Conservation (phyloP, 2,113 vertebrate species). For the Pitta sordida region DNA sequence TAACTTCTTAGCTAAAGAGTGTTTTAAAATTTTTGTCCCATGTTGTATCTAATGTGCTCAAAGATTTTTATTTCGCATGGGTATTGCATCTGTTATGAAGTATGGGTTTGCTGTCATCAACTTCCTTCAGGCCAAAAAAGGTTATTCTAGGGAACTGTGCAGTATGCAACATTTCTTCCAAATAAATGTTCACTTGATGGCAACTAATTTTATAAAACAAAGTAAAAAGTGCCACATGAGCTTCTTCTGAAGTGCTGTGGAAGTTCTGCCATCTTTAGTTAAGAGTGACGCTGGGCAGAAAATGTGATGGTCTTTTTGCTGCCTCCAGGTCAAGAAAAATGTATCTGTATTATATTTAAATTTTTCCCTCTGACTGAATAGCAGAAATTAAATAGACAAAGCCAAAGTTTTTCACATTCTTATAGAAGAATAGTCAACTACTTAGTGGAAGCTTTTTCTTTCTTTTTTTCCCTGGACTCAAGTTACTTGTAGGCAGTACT, state of each 20-base stretch:
- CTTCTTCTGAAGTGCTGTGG: not conserved
- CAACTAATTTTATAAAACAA: not conserved
- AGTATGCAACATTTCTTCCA: not conserved
- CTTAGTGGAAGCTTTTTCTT: not conserved
- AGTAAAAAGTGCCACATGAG: not conserved
- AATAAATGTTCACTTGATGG: not conserved
- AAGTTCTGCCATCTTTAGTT: not conserved
- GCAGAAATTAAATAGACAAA: not conserved
- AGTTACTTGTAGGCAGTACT: not conserved
- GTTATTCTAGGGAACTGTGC: not conserved
- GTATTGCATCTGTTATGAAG: not conserved
- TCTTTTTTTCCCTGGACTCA: not conserved
- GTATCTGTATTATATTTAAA: not conserved
- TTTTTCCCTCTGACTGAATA: not conserved
- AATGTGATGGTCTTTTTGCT: not conserved
- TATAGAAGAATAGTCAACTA: not conserved
- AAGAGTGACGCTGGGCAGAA: not conserved
- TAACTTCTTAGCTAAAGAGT: not conserved
- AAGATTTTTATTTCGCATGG: not conserved
- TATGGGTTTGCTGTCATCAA: not conserved
- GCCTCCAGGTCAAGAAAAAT: not conserved
- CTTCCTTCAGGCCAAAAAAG: not conserved
- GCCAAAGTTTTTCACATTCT: not conserved
- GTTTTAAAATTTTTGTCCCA: accelerated
- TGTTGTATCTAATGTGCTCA: not conserved